Evolutionary conservation across 1,140 invertebrate genomes (phyloP).

Genomic region (Aphelenchoides avenae): DNA sequence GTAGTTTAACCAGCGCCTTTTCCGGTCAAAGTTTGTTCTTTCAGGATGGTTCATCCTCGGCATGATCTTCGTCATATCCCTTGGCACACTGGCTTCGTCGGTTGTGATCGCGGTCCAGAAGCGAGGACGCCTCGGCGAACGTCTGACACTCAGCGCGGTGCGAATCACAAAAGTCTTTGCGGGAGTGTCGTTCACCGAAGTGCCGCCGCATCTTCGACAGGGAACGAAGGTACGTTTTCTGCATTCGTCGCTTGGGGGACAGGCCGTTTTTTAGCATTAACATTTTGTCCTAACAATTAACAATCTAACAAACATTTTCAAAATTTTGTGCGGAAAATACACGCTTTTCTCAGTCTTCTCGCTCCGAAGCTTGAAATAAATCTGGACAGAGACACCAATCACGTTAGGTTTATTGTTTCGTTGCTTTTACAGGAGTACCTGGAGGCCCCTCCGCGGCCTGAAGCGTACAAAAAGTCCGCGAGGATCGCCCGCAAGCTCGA

Average conservation of each 20-base stretch:
- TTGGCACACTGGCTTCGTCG: conserved; percentile 53
- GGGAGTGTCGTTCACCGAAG: conserved; percentile 46
- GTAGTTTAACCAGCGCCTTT: conserved; percentile 14
- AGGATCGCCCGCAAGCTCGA: conserved; percentile 12
- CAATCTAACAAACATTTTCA: too few relatives aligned
- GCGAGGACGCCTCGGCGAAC: conserved; percentile 50
- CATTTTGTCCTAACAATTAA: too few relatives aligned
- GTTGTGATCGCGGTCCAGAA: conserved; percentile 58
- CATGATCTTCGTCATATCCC: conserved; percentile 55
- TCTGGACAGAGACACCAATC: too few relatives aligned
- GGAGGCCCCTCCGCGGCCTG: conserved; percentile 21
- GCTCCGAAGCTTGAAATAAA: too few relatives aligned
- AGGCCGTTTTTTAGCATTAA: too few relatives aligned
- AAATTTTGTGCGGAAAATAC: too few relatives aligned
- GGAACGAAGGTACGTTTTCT: conserved; percentile 34
- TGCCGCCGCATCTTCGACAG: conserved; percentile 51
- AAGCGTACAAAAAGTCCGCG: conserved; percentile 23
- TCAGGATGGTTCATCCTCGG: conserved; percentile 56
- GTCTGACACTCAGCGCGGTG: conserved; percentile 41
- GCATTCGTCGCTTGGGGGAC: background rate
- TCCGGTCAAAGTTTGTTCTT: too few relatives aligned
- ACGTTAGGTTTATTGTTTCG: too few relatives aligned
- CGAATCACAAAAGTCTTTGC: conserved; percentile 42
- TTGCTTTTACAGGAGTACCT: conserved; percentile 21
- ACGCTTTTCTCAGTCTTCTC: too few relatives aligned